Base-by-base conservation (phyloP, 2,797 vertebrate species). In the Enteromius radiatus region DNA sequence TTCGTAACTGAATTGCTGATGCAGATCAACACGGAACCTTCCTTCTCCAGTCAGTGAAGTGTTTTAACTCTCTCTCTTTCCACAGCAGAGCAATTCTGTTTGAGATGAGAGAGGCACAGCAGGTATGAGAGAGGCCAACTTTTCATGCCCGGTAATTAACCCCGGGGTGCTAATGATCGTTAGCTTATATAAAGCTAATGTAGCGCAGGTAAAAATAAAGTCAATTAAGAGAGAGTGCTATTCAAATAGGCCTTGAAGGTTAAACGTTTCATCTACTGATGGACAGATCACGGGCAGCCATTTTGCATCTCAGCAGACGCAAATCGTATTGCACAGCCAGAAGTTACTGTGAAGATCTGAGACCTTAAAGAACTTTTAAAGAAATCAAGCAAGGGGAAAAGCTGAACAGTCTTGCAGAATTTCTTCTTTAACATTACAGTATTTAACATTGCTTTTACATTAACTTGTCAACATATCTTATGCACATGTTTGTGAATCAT, bases 151-250 rank as follows among this genome's bases (percentile, higher is more conserved):
- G 2, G 31, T 54, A 73, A 81, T 70, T 23, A 33, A 64, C 79
- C 73, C 45, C 9, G 6, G 26, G 81, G 43, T 69, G 84, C 76
- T 79, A 85, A 85, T 75, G 76, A 67, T 68, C 33, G 31, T 47
- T 68, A 47, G 68, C 61, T 82, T 43, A 74, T 41, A 15, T 78
- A 52, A 82, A 76, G 36, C 47, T 78, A 63, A 74, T 75, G 41
- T 83, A 75, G 70, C 64, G 28, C 78, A 77, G 33, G 56, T 47
- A 43, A 47, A 74, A 82, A 76, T 47, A 61, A 54, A 82, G 45
- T 43, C 59, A 54, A 80, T 80, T 74, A 54, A 33, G 38, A n/a
- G 36, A 47, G 38, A 43, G 33, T 12, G 67, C 76, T 45, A 31
- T 33, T 28, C n/a, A 78, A 81, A 75, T 75, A 49, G 36, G 14